Base-by-base conservation (phyloP, 2,797 vertebrate species). In the Danio tinwini region DNA sequence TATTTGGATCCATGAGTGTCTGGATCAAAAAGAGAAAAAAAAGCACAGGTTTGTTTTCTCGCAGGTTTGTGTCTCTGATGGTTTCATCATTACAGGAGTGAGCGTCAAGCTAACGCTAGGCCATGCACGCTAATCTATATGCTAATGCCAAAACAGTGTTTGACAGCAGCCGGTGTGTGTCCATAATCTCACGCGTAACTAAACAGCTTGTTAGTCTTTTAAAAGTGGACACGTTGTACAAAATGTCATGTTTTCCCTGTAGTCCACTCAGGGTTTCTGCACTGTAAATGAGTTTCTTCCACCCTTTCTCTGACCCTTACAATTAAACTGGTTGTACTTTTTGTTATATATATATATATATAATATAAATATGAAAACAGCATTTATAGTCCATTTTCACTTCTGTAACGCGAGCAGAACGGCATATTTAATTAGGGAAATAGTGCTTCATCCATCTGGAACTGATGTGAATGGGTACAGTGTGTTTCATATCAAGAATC, bases 41-140 rank as follows among this genome's bases (percentile, higher is more conserved):
- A 58, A 10, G 8, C 0, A 29, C 17, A 64, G 56, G 62, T 62
- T 56, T 59, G 44, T 68, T 53, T 69, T 65, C 68, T 62, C 29
- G 45, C 9, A 29, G 29, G 29, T 29, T 29, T 29, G 29, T 29
- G 50, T 76, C 80, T 71, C 73, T 12, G 17, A 17, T 59, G 63
- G 62, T 21, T 55, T 55, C 56, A 29, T 52, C 62, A 49, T 49
- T 62, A 55, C 55, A 76, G 50, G 11, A 81, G 52, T 10, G 39
- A 52, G 6, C 12, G 5, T 55, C 17, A 53, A 52, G 16, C 21
- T 11, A 40, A 29, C 50, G 14, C 10, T 6, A 8, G 39, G 49
- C n/a, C 63, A 56, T 4, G 49, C 50, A 29, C 10, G 39, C 64
- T 85, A 82, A 67, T 85, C 78, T 85, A 85, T 81, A 83, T 82